phyloP scores from a whole-genome alignment of 2,113 vertebrate genomes.

The Bubalus kerabau region DNA sequence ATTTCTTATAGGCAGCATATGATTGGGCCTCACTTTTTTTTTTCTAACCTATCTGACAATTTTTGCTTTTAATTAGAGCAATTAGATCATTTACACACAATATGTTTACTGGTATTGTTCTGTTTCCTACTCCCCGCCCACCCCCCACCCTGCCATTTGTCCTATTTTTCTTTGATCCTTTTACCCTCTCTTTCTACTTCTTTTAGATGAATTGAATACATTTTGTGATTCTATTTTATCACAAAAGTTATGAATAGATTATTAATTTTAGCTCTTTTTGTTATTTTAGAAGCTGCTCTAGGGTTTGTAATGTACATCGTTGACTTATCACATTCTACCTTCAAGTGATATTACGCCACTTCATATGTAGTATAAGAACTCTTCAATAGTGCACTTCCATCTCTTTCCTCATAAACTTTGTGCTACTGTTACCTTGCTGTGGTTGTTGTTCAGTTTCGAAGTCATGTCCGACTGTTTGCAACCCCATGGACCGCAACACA shows the following conservation, averaged over 20 bases:
- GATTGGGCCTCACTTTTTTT: background rate
- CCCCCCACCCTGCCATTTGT: background rate
- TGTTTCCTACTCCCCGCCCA: accelerated
- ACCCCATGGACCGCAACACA: background rate
- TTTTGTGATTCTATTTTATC: background rate
- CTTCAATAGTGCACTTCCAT: background rate
- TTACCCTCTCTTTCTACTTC: background rate
- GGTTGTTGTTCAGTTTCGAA: background rate
- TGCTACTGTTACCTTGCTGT: background rate
- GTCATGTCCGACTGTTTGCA: background rate
- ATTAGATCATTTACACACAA: background rate
- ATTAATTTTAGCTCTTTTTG: background rate
- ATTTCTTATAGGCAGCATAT: background rate
- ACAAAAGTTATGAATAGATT: background rate
- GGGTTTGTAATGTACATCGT: background rate
- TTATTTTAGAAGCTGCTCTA: background rate
- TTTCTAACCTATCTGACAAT: background rate
- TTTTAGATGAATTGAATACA: background rate
- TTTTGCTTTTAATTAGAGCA: background rate
- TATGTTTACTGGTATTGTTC: background rate
- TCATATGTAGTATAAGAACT: background rate
- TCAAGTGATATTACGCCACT: background rate
- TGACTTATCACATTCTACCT: background rate
- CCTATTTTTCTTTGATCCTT: background rate
- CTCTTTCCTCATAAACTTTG: background rate